Base-by-base conservation (phyloP, 2,113 vertebrate species). In the Lophotis ruficrista region DNA sequence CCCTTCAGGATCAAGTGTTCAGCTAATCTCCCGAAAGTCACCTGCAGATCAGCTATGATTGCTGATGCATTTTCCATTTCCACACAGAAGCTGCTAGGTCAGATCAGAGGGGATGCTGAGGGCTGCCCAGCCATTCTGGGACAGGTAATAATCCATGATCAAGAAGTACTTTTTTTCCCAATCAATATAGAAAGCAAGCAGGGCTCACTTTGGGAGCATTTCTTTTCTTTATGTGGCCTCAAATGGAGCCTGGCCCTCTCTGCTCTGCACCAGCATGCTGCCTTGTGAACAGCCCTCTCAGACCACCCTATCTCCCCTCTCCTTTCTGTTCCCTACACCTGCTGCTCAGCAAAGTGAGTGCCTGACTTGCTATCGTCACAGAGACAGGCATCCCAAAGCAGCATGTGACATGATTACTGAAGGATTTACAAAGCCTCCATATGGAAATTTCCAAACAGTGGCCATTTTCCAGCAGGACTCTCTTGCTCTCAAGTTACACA, bases 381-480 rank as follows among this genome's bases (percentile, higher is more conserved):
- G 73, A 66, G 21, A 47, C 19, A 80, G 33, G 20, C 64, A 87
- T 30, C 86, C 87, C 80, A 95, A 85, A 89, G 86, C 70, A 83
- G 87, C 2, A 0, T 38, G 62, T 94, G 73, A 95, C 57, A 24
- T 17, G n/a, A 83, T 48, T 83, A 76, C 70, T 37, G 70, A 61
- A 94, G 77, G 95, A 96, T 92, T 94, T 88, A 80, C 45, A 89
- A 27, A 92, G 65, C 22, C 53, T 89, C 37, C 4, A 1, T 25
- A 77, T 73, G 95, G 96, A 96, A 96, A 96, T 84, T 96, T 97
- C 73, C 83, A 58, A 87, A 93, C 5, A 58, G 35, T 87, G 89
- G 94, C 94, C 87, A n/a, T 68, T 92, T 84, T 94, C 94, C 96
- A 96, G 57, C 70, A 92, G 69, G 77, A 82, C 20, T 62, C 7